Percentiles rank a stretch among this genome's conserved stretches.
These are phyloP conservation scores for Wasmannia auropunctata DNA, from an alignment of 1,140 invertebrate species.

Conservation along the genomic window DNA sequence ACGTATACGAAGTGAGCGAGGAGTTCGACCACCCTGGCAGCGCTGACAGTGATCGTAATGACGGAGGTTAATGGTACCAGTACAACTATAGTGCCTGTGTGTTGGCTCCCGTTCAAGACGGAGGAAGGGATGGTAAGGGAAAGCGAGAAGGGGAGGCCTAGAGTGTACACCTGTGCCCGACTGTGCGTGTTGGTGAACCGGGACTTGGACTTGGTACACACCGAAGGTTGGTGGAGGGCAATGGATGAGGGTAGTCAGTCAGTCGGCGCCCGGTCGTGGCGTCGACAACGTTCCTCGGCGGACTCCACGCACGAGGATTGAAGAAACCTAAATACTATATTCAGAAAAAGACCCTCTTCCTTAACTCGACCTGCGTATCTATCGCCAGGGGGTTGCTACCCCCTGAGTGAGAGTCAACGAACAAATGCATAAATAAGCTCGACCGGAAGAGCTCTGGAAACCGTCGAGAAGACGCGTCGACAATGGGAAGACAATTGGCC, in stretches of 20 bases:
- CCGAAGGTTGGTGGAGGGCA: constrained; percentile 66
- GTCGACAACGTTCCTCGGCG: constrained; percentile 56
- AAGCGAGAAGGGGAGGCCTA: neutral
- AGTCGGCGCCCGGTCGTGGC: constrained; percentile 79
- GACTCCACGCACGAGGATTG: neutral
- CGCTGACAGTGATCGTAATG: constrained; percentile 42
- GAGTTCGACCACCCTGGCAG: constrained; percentile 65
- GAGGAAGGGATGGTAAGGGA: neutral
- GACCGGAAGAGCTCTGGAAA: neutral
- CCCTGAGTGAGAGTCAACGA: neutral
- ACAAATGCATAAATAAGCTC: neutral
- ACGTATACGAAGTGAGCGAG: constrained; percentile 40
- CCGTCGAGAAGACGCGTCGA: neutral
- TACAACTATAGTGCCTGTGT: constrained; percentile 25
- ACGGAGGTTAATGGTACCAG: constrained; percentile 48
- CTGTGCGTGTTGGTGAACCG: neutral
- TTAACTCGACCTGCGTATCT: neutral
- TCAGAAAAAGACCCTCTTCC: neutral
- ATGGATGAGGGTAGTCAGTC: constrained; percentile 75
- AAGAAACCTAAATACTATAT: neutral
- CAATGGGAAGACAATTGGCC: neutral
- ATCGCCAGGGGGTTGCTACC: neutral
- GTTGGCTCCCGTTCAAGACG: constrained; percentile 46
- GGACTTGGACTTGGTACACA: constrained; percentile 40
- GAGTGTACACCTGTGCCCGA: neutral